Evolutionary conservation across 2,888 invertebrate genomes (phyloP).

Genomic region (Torymus aiolomorphi): DNA sequence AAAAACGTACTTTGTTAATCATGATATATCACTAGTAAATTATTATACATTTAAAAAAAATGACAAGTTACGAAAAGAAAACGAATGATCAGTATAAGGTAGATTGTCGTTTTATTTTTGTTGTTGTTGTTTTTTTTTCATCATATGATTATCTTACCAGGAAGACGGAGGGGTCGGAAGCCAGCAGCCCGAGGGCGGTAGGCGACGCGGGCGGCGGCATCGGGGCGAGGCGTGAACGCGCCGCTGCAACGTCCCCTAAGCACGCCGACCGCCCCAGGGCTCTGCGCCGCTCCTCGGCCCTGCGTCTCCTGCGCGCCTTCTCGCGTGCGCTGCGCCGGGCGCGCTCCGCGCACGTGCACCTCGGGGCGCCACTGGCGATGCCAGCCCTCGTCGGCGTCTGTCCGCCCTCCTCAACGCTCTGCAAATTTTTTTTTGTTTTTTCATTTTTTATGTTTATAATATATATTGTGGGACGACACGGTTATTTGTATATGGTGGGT

Average conservation of each 20-base stretch:
- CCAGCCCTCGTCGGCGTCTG: conserved; percentile 51
- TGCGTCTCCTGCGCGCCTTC: conserved; percentile 74
- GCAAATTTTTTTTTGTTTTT: conserved; percentile 45
- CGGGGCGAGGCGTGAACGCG: conserved; percentile 76
- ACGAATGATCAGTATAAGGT: too few relatives aligned
- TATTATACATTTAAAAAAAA: too few relatives aligned
- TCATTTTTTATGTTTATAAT: not conserved
- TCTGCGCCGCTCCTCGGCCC: conserved; percentile 74
- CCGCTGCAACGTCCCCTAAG: conserved; percentile 60
- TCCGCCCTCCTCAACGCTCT: conserved; percentile 44
- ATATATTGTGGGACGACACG: not conserved
- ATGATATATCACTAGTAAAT: too few relatives aligned
- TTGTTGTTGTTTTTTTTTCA: too few relatives aligned
- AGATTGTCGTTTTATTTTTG: too few relatives aligned
- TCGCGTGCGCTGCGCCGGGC: conserved; percentile 61
- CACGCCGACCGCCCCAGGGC: conserved; percentile 72
- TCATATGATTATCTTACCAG: conserved; percentile 68
- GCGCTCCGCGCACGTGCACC: conserved; percentile 58
- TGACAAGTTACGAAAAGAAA: too few relatives aligned
- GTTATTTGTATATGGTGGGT: not conserved
- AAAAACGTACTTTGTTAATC: too few relatives aligned
- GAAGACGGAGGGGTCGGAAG: conserved; percentile 75
- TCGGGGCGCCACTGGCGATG: not conserved
- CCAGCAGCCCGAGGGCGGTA: conserved; percentile 77
- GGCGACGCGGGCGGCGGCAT: conserved; percentile 76